Base-by-base conservation (phyloP, 2,888 invertebrate species). In the Buathra laborator region DNA sequence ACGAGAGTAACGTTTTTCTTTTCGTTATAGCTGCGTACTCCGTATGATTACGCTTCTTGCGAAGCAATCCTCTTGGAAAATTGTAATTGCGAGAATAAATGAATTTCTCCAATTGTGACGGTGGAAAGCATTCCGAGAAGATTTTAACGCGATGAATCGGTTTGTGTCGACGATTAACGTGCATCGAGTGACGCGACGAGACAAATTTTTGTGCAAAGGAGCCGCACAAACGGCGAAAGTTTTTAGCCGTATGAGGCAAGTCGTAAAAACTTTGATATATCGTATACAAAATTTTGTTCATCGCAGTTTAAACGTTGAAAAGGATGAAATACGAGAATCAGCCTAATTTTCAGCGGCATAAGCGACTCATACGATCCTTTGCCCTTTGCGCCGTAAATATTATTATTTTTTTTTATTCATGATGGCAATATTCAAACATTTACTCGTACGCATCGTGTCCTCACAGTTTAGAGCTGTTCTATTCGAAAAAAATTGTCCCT, bases 51-150 rank as follows among this genome's bases (percentile, higher is more conserved):
- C 48, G 10, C 9, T 59, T 10, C 24, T 62, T 7, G 24, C 5
- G 6, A 29, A 29, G 14, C 7, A 29, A 74, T 10, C 6, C 16
- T 44, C 9, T 6, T 16, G 62, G 48, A 16, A 62, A 74, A 84
- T 74, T 70, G 43, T 76, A 68, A 81, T 68, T 68, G 51, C 81
- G 84, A 51, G 81, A 84, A 68, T 51, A 53, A 29, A 59, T 46
- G 72, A 71, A 77, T 84, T 80, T 84, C 84, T 74, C 84, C 81
- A 62, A 81, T 84, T 84, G 77, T 77, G 51, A 77, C 62, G 68
- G 81, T 53, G 77, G 62, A 68, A 76, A 46, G 16, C 51, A 77
- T 67, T 77, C 67, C 46, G 46, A 9, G 10, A 16, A 29, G 16
- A 74, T 62, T 62, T 29, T 51, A 29, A 14, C 10, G 62, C 29